These are phyloP conservation scores for Ips typographus DNA, from an alignment of 1,140 invertebrate genomes.

Conservation along the genomic window DNA sequence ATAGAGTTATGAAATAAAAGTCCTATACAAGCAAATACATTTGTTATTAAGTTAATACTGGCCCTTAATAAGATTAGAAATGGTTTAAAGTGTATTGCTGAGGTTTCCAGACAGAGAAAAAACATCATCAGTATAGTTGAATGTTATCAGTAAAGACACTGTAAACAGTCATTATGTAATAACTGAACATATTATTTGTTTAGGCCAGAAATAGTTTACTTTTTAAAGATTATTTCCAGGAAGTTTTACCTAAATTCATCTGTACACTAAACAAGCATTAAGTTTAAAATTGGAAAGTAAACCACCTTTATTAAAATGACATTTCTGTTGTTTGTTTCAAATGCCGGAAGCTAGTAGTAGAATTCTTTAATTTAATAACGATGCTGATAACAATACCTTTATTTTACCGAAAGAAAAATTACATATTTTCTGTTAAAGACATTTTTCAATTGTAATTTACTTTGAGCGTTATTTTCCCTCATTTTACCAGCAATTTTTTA, in stretches of 20 bases:
- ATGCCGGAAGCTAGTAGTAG: too few species aligned
- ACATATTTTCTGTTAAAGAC: too few species aligned
- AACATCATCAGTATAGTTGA: background rate
- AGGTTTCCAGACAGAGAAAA: background rate
- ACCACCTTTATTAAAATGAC: background rate
- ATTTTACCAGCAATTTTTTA: too few species aligned
- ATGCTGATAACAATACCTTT: too few species aligned
- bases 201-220: background rate
- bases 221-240: background rate
- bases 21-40: constrained; percentile 1
- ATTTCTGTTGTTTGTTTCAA: too few species aligned
- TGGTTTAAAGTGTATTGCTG: background rate
- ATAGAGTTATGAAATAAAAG: background rate
- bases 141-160: background rate
- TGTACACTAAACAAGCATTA: background rate
- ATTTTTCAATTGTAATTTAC: too few species aligned
- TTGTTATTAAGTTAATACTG: constrained; percentile 1
- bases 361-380: too few species aligned
- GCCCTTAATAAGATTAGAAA: background rate
- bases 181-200: too few species aligned
- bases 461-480: too few species aligned
- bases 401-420: too few species aligned
- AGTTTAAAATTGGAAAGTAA: background rate
- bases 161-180: too few species aligned
- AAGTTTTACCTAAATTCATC: background rate